Conservation (phyloP, 2,888 invertebrate species). For the Marasmarcha lunaedactyla region DNA sequence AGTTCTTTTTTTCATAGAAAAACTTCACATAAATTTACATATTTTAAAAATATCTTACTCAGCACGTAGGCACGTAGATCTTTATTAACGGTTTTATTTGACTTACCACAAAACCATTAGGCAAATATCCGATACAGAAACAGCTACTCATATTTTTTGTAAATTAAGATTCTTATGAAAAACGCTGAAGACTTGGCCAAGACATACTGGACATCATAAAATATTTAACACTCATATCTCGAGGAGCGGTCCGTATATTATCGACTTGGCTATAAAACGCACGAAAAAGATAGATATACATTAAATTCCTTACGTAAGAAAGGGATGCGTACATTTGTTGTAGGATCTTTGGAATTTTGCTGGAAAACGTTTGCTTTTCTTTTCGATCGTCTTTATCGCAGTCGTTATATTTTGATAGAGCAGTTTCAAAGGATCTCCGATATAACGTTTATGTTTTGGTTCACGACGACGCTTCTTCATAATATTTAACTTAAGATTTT, state of each 20-base stretch:
- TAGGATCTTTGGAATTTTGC: constrained; percentile 63
- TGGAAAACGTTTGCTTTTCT: constrained; percentile 58
- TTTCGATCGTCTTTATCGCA: constrained; percentile 66
- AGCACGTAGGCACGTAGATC: no score
- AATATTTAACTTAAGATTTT: constrained; percentile 22
- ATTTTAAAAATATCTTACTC: no score
- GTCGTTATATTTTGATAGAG: constrained; percentile 70
- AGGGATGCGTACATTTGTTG: constrained; percentile 47
- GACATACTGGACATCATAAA: constrained; percentile 55
- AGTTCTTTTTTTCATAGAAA: no score
- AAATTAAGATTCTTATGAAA: no score
- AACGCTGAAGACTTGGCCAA: constrained; percentile 3
- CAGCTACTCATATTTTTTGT: no score
- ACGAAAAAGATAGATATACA: constrained; percentile 43
- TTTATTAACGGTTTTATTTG: no score
- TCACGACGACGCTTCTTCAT: constrained; percentile 35
- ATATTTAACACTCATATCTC: constrained; percentile 64
- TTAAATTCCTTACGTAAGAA: constrained; percentile 32
- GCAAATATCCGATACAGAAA: no score
- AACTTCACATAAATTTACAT: no score
- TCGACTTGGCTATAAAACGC: constrained; percentile 60
- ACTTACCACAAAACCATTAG: no score
- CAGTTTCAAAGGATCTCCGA: constrained; percentile 56
- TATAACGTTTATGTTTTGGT: constrained; percentile 68
- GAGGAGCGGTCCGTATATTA: constrained; percentile 58